These are phyloP conservation scores for Erythrocebus patas DNA, from an alignment of 2,113 vertebrate species.

Conservation along the genomic window DNA sequence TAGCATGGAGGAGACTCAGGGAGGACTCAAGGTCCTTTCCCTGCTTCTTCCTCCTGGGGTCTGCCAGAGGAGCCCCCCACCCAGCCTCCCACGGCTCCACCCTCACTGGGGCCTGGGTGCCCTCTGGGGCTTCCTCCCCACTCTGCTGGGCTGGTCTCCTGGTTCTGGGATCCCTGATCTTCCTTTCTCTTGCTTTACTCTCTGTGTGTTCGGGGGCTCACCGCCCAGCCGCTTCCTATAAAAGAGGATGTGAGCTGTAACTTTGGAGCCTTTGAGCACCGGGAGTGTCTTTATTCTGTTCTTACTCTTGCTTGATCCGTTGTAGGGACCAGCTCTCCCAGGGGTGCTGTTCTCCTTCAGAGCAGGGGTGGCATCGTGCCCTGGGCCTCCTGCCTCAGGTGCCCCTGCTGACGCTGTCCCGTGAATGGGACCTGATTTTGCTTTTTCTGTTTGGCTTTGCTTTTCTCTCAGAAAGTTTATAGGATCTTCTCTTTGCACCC, in stretches of 20 bases:
- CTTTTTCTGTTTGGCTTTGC: not conserved
- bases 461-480: not conserved
- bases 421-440: not conserved
- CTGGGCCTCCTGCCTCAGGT: not conserved
- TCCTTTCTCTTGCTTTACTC: not conserved
- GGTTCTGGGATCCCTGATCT: not conserved
- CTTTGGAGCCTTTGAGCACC: not conserved
- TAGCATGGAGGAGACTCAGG: not conserved
- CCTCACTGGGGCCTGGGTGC: rapidly evolving
- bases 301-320: not conserved
- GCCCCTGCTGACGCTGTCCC: not conserved
- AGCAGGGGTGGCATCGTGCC: rapidly evolving
- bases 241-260: not conserved
- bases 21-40: not conserved
- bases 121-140: not conserved
- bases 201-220: not conserved
- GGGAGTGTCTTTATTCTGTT: not conserved
- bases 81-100: not conserved
- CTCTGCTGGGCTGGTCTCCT: not conserved
- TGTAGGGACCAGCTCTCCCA: rapidly evolving
- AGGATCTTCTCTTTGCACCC: not conserved
- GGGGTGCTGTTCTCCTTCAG: not conserved
- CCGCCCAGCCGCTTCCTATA: not conserved
- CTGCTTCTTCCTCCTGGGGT: rapidly evolving
- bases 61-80: not conserved